Conservation (phyloP, 1,140 invertebrate species). For the Glossosoma conforme region DNA sequence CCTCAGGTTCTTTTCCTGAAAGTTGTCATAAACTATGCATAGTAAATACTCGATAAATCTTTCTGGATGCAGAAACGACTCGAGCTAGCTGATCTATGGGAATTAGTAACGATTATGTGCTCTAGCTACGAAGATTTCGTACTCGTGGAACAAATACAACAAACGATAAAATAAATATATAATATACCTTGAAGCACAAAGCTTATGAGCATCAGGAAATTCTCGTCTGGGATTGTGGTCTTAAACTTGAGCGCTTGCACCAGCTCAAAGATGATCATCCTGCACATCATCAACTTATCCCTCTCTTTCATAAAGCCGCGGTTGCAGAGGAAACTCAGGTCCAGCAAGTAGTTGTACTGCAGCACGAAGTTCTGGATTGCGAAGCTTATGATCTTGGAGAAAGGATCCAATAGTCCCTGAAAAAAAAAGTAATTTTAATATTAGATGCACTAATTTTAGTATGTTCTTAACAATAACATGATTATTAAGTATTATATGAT, state of each 20-base stretch:
- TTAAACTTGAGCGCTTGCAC: conserved; percentile 96
- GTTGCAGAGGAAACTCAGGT: conserved; percentile 86
- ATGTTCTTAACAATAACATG: too few relatives aligned
- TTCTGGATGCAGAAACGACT: too few relatives aligned
- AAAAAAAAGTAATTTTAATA: too few relatives aligned
- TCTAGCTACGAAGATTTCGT: too few relatives aligned
- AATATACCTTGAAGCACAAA: conserved; percentile 66
- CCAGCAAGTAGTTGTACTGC: conserved; percentile 77
- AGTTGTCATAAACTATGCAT: not conserved
- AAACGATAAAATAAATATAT: not conserved
- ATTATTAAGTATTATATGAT: too few relatives aligned
- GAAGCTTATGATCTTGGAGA: conserved; percentile 90
- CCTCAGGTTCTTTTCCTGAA: not conserved
- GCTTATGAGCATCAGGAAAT: conserved; percentile 87
- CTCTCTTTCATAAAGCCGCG: conserved; percentile 84
- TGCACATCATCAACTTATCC: conserved; percentile 86
- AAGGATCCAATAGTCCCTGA: conserved; percentile 78
- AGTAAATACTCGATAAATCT: too few relatives aligned
- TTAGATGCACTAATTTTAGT: too few relatives aligned
- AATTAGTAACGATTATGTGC: too few relatives aligned
- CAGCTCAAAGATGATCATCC: conserved; percentile 89
- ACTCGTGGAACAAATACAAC: too few relatives aligned
- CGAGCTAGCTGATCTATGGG: too few relatives aligned
- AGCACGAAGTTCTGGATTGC: conserved; percentile 84
- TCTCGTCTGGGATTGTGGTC: conserved; percentile 86